A percentile compares a stretch with the other conserved stretches of the same genome.
These are phyloP conservation scores for Molanna angustata DNA, from an alignment of 2,888 invertebrate genomes.

Conservation along the genomic window DNA sequence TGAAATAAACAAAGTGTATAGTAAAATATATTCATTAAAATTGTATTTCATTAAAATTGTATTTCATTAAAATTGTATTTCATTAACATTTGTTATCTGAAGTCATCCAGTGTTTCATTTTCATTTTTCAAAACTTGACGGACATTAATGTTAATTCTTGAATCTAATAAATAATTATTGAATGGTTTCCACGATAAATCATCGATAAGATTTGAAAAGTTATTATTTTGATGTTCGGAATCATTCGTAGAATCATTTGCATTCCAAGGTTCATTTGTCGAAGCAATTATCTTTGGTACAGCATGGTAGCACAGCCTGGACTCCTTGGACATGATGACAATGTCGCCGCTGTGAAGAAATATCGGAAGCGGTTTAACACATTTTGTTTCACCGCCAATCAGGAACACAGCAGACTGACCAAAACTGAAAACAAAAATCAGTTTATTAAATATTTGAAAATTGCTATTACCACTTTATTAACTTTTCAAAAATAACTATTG, in stretches of 20 bases:
- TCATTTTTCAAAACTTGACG: constrained; percentile 78
- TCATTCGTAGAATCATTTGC: too few relatives aligned
- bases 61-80: too few relatives aligned
- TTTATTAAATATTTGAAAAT: constrained; percentile 5
- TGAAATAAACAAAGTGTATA: too few relatives aligned
- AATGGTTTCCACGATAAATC: constrained; percentile 54
- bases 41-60: too few relatives aligned
- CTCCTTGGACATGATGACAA: constrained; percentile 84
- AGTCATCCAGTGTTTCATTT: too few relatives aligned
- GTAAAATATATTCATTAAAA: too few relatives aligned
- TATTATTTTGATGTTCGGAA: constrained; percentile 12
- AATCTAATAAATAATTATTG: constrained; percentile 61
- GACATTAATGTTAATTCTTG: constrained; percentile 92
- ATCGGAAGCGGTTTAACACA: constrained; percentile 67
- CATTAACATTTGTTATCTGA: too few relatives aligned
- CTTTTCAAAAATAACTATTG: too few relatives aligned
- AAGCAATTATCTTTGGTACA: constrained; percentile 78
- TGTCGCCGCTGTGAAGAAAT: constrained; percentile 83
- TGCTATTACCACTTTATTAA: too few relatives aligned
- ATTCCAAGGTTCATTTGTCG: constrained; percentile 53
- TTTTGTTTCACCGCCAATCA: constrained; percentile 79
- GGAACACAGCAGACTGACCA: constrained; percentile 91
- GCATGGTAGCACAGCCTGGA: constrained; percentile 90
- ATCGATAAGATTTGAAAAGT: constrained; percentile 33
- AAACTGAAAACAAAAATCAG: constrained; percentile 68